phyloP scores from a whole-genome alignment of 1,140 invertebrate species.

The Centruroides vittatus region DNA sequence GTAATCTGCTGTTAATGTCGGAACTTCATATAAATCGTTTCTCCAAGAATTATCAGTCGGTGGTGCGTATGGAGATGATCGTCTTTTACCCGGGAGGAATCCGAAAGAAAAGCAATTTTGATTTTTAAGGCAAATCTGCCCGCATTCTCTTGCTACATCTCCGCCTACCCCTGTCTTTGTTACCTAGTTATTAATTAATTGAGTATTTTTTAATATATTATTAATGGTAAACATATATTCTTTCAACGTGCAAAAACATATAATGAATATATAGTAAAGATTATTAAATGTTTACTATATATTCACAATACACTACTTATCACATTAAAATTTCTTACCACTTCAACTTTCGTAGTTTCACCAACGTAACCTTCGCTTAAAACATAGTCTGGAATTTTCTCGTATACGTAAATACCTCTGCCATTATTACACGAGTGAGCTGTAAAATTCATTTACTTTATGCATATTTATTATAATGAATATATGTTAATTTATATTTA shows the following conservation, averaged over 20 bases:
- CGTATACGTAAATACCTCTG: slow-evolving; percentile 65
- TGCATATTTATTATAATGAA: too few relatives aligned
- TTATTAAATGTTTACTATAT: neutral
- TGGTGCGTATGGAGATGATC: slow-evolving; percentile 23
- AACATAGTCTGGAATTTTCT: slow-evolving; percentile 71
- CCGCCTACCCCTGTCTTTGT: neutral
- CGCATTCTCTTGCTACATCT: slow-evolving; percentile 36
- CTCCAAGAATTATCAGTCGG: neutral
- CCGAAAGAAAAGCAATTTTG: slow-evolving; percentile 74
- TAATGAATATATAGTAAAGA: too few relatives aligned
- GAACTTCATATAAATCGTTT: neutral
- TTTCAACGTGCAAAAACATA: too few relatives aligned
- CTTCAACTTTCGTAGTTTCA: slow-evolving; percentile 34
- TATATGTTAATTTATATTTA: too few relatives aligned
- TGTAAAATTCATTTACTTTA: slow-evolving; percentile 25
- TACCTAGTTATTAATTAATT: neutral
- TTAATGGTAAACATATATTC: too few relatives aligned
- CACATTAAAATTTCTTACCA: slow-evolving; percentile 40
- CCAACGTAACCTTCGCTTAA: slow-evolving; percentile 61
- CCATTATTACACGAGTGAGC: slow-evolving; percentile 82
- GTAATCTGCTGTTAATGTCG: slow-evolving; percentile 48
- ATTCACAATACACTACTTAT: neutral
- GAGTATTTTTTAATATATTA: too few relatives aligned
- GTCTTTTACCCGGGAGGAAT: slow-evolving; percentile 70
- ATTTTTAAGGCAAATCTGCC: slow-evolving; percentile 67